Percentiles rank a stretch among this genome's conserved stretches.
phyloP scores from a whole-genome alignment of 2,888 invertebrate genomes.

The Dryadula phaetusa region DNA sequence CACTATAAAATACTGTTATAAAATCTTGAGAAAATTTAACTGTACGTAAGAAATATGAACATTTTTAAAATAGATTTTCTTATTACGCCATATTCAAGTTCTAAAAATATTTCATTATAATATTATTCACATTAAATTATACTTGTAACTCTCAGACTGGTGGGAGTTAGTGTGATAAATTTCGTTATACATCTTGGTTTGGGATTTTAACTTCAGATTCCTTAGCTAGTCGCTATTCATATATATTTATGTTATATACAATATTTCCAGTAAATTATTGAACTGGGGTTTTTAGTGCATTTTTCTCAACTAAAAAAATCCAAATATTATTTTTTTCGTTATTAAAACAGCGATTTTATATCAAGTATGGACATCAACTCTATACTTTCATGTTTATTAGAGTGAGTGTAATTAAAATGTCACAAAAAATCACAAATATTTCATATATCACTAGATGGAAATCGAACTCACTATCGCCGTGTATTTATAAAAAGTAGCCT shows the following conservation, averaged over 20 bases:
- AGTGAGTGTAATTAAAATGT: no score
- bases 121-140: constrained; percentile 3
- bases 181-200: not conserved
- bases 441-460: no score
- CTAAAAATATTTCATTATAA: constrained; percentile 18
- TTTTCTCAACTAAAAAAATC: no score
- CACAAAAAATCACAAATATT: no score
- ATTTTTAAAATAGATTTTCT: constrained; percentile 1
- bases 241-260: no score
- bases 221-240: not conserved
- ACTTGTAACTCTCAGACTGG: not conserved
- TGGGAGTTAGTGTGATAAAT: not conserved
- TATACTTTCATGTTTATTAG: no score
- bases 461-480: no score
- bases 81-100: not conserved
- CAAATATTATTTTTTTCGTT: no score
- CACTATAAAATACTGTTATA: constrained; percentile 15
- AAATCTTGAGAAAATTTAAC: constrained; percentile 3
- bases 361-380: no score
- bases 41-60: constrained; percentile 5
- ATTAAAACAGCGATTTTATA: no score
- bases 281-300: no score
- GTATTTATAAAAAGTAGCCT: not conserved
- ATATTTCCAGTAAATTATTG: no score
- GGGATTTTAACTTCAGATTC: not conserved